These are phyloP conservation scores for Enteromius radiatus DNA, from an alignment of 2,797 vertebrate species.

Conservation along the genomic window DNA sequence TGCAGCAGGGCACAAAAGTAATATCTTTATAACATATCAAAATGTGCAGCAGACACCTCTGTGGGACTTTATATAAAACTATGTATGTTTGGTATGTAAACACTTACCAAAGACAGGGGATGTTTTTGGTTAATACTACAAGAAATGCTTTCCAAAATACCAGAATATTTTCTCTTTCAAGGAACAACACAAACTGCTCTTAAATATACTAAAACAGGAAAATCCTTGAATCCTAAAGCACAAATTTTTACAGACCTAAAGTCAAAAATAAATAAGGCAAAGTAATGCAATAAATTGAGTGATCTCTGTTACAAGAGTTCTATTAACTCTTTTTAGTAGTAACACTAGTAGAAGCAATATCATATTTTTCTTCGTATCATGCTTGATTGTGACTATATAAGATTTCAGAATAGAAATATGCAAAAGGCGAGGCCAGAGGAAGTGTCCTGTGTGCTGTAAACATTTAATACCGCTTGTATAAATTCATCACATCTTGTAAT, in stretches of 20 bases:
- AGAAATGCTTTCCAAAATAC: slow-evolving; percentile 45
- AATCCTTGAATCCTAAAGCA: slow-evolving; percentile 36
- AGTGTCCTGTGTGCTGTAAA: slow-evolving; percentile 58
- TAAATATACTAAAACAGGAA: slow-evolving; percentile 28
- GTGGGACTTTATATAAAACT: slow-evolving; percentile 71
- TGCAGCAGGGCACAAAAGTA: slow-evolving; percentile 59
- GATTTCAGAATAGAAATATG: slow-evolving; percentile 40
- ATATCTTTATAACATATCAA: slow-evolving; percentile 53
- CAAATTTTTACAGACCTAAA: slow-evolving; percentile 26
- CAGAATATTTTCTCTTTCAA: slow-evolving; percentile 12
- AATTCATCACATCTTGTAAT: slow-evolving; percentile 35
- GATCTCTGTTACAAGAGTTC: slow-evolving; percentile 15
- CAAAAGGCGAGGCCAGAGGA: slow-evolving; percentile 25
- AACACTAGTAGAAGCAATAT: slow-evolving; percentile 21
- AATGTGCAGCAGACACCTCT: slow-evolving; percentile 57
- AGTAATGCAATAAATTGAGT: slow-evolving; percentile 24
- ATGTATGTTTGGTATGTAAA: slow-evolving; percentile 66
- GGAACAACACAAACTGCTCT: slow-evolving; percentile 9
- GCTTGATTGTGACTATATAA: slow-evolving; percentile 9
- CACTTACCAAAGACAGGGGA: slow-evolving; percentile 70
- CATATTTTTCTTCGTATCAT: background rate
- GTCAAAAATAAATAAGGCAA: slow-evolving; percentile 34
- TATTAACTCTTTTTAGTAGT: slow-evolving; percentile 3
- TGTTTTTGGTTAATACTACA: slow-evolving; percentile 57
- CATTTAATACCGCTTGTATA: slow-evolving; percentile 35